Percentiles rank a stretch among this genome's conserved stretches.
Evolutionary conservation across 2,888 invertebrate genomes (phyloP).

Genomic region (Gymnocheta viridis): DNA sequence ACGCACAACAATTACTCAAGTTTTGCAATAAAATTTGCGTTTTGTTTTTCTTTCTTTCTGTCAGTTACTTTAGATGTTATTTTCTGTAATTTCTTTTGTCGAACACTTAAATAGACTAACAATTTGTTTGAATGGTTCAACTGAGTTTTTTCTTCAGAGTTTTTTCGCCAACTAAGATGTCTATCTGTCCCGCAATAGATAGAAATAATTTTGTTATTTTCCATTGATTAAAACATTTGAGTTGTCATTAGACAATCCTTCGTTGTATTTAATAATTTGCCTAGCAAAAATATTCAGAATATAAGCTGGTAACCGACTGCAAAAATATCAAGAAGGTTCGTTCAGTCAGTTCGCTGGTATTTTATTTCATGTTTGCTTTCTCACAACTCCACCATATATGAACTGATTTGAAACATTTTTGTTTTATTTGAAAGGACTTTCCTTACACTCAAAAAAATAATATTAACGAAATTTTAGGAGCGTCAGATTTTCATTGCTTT

Average conservation of each 20-base stretch:
- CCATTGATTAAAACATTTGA: neutral
- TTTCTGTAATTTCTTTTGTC: neutral
- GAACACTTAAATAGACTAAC: neutral
- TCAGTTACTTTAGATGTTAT: neutral
- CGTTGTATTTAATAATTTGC: neutral
- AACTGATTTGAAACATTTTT: too few species aligned
- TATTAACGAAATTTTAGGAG: too few species aligned
- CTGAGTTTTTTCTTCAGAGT: conserved; percentile 11
- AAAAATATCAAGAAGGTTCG: too few species aligned
- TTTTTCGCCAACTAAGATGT: conserved; percentile 32
- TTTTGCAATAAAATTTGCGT: neutral
- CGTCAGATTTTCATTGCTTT: too few species aligned
- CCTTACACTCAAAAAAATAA: too few species aligned
- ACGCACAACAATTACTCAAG: conserved; percentile 32
- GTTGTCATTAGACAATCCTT: neutral
- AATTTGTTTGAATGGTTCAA: neutral
- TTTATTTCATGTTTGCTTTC: too few species aligned
- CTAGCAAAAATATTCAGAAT: too few species aligned
- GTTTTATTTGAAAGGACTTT: too few species aligned
- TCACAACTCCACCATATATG: too few species aligned
- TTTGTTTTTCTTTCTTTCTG: neutral
- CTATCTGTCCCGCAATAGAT: conserved; percentile 36
- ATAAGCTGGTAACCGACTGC: too few species aligned
- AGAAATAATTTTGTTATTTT: conserved; percentile 14
- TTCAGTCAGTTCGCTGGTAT: too few species aligned